Percentiles rank a stretch among this genome's conserved stretches.
phyloP scores from a whole-genome alignment of 1,140 invertebrate genomes.

The Aphis gossypii region DNA sequence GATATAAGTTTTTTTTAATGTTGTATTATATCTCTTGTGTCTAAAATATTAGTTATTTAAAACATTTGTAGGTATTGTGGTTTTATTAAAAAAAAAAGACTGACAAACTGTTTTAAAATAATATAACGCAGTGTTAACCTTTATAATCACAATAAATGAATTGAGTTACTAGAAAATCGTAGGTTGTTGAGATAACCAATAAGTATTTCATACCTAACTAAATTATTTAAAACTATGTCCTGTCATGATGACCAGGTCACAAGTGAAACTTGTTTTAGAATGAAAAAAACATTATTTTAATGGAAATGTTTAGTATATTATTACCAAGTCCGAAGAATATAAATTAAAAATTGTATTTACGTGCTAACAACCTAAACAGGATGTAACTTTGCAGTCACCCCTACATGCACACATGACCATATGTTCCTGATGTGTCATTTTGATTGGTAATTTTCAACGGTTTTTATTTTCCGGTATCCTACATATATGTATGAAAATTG shows the following conservation, averaged over 20 bases:
- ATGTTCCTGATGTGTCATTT: conserved; percentile 49
- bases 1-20: neutral
- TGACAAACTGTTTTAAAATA: neutral
- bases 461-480: conserved; percentile 43
- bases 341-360: conserved; percentile 38
- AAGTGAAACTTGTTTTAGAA: neutral
- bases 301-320: neutral
- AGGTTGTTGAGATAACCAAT: neutral
- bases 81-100: neutral
- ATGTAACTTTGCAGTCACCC: conserved; percentile 49
- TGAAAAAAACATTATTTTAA: neutral
- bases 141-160: neutral
- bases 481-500: neutral
- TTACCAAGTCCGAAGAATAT: neutral
- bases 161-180: neutral
- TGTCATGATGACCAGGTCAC: neutral
- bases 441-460: conserved; percentile 53
- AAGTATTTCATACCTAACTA: neutral
- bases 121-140: neutral
- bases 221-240: neutral
- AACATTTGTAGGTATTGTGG: neutral
- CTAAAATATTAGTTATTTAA: neutral
- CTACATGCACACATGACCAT: conserved; percentile 31
- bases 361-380: conserved; percentile 31
- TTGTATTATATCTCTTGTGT: neutral